These are phyloP conservation scores for Caprella mutica DNA, from an alignment of 2,888 invertebrate species.

Conservation along the genomic window DNA sequence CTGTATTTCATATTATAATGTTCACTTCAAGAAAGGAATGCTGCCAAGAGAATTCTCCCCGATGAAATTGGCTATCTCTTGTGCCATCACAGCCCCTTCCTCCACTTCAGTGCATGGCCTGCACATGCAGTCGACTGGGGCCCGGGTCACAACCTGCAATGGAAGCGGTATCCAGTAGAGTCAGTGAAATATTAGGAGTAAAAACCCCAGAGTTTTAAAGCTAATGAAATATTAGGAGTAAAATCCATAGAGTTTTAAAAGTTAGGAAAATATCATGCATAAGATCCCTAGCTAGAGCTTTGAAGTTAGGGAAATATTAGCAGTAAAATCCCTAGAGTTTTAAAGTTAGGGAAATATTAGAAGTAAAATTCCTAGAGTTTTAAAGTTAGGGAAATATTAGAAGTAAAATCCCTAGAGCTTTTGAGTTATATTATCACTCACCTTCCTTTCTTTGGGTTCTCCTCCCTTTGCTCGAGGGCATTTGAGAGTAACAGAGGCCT, in stretches of 20 bases:
- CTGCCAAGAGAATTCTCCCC: constrained; percentile 21
- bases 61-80: constrained; percentile 66
- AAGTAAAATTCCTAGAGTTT: too few relatives aligned
- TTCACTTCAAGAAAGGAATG: constrained; percentile 30
- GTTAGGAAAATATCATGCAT: too few relatives aligned
- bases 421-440: constrained; percentile 38
- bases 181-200: neutral
- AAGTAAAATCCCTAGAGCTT: neutral
- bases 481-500: constrained; percentile 73
- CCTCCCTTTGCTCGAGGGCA: constrained; percentile 81
- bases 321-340: neutral
- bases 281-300: neutral
- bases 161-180: neutral
- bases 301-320: neutral
- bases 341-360: neutral
- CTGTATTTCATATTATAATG: too few relatives aligned
- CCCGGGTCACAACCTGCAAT: constrained; percentile 73
- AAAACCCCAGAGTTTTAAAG: too few relatives aligned
- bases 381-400: neutral
- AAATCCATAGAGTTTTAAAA: too few relatives aligned
- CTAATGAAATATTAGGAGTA: neutral
- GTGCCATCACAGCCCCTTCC: constrained; percentile 74
- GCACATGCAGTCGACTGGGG: constrained; percentile 87
- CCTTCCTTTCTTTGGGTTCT: constrained; percentile 72
- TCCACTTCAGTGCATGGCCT: constrained; percentile 80